These are phyloP conservation scores for Chaetodon auriga DNA, from an alignment of 2,113 vertebrate genomes.

Conservation along the genomic window DNA sequence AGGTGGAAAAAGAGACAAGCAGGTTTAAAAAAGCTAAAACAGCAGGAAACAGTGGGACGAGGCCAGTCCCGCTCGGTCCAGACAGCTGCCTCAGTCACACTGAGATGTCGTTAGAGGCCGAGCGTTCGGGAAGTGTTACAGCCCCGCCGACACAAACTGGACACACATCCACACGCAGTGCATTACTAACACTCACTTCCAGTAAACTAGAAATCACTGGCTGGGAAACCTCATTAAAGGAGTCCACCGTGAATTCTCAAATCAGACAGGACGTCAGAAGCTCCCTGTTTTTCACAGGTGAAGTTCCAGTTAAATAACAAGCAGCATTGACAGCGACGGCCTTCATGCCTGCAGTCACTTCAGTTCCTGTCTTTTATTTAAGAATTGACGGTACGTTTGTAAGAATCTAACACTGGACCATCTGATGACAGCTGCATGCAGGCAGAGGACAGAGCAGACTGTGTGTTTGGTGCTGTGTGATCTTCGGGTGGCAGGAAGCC, in stretches of 20 bases:
- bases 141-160: slow-evolving; percentile 17
- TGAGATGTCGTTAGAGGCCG: slow-evolving; percentile 29
- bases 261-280: neutral
- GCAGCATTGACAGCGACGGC: neutral
- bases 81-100: slow-evolving; percentile 55
- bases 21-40: slow-evolving; percentile 60
- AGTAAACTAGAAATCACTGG: neutral
- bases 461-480: neutral
- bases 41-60: slow-evolving; percentile 45
- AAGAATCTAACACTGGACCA: neutral
- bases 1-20: slow-evolving; percentile 63
- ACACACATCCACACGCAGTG: slow-evolving; percentile 17
- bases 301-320: neutral
- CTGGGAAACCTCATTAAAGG: slow-evolving; percentile 4
- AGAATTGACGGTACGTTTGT: neutral
- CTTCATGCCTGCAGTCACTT: too few relatives aligned
- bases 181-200: slow-evolving; percentile 9
- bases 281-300: too few relatives aligned
- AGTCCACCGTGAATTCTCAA: neutral
- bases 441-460: neutral
- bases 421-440: neutral
- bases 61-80: slow-evolving; percentile 37
- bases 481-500: slow-evolving; percentile 1
- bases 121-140: slow-evolving; percentile 20
- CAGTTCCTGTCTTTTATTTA: neutral